Base-by-base conservation (phyloP, 1,140 invertebrate species). In the Oscheius sp. region DNA sequence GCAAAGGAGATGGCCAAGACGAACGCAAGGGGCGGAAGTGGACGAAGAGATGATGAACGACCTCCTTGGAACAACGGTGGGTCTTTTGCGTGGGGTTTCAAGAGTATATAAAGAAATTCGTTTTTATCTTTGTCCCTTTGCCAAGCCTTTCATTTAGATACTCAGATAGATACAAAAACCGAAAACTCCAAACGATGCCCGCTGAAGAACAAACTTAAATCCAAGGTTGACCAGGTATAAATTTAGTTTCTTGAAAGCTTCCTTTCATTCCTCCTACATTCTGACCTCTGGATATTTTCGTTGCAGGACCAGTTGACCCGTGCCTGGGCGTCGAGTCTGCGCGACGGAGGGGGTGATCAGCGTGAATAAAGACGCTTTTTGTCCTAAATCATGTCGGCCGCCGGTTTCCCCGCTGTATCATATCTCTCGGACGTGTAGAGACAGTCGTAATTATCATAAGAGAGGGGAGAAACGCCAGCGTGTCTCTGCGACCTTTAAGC, bases 41-140 rank as follows among this genome's bases (percentile, higher is more conserved):
- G 49, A 23, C 7, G 26, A 63, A 63, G 61, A 63, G 10, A 7
- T 63, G 69, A 71, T 31, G 64, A 64, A 23, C 69, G 69, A n/a
- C 69, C 69, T 3, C 69, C 69, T 20, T 71, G 69, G 69, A 71
- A 71, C 52, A 71, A 71, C 38, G 69, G 69, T 64, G 28, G 35
- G 26, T 45, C 2, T 28, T 29, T 29, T 13, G 10, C 7, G 7
- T 42, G 38, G 38, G n/a, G n/a, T 7, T n/a, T n/a, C n/a, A 10
- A 7, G n/a, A 10, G 38, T 42, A 7, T 42, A 42, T n/a, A 42
- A n/a, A 42, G n/a, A 42, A 42, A n/a, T 42, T n/a, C 7, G n/a
- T 7, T 42, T 42, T 42, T 42, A n/a, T 42, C 7, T 42, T 7
- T 42, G 7, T 42, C 38, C 38, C 13, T 42, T 15, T 20, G 29